phyloP scores from a whole-genome alignment of 2,113 vertebrate species.

The Leptodactylus fuscus region DNA sequence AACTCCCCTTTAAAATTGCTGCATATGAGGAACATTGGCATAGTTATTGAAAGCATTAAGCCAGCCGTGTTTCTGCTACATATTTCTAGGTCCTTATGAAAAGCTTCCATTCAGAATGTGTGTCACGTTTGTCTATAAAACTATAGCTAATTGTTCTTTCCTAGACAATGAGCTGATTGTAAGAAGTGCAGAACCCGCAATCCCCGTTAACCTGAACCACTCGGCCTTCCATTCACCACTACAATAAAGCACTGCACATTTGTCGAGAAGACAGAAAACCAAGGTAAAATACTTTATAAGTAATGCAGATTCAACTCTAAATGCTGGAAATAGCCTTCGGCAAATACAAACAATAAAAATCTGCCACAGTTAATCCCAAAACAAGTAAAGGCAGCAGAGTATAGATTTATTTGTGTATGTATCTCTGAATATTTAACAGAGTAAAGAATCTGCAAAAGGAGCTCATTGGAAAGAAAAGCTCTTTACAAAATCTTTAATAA shows the following conservation, averaged over 20 bases:
- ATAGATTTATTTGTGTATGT: not conserved
- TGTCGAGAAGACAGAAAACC: not conserved
- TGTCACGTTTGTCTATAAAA: not conserved
- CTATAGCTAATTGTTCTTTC: not conserved
- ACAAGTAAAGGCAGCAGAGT: not conserved
- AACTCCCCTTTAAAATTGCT: too few relatives aligned
- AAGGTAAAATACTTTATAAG: not conserved
- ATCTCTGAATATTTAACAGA: not conserved
- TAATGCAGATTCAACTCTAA: not conserved
- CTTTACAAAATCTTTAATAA: not conserved
- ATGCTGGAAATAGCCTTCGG: not conserved
- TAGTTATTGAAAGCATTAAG: not conserved
- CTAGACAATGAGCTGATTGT: not conserved
- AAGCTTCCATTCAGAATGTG: not conserved
- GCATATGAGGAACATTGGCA: not conserved
- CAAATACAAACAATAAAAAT: not conserved
- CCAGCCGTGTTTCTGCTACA: not conserved
- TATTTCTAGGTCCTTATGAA: not conserved
- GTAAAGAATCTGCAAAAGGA: not conserved
- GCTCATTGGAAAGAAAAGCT: not conserved
- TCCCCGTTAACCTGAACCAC: not conserved
- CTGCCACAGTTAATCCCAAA: not conserved
- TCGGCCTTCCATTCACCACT: not conserved
- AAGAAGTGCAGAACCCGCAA: not conserved
- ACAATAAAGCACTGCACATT: not conserved